Conservation (phyloP, 1,140 invertebrate species). For the Holcopasites calliopsidis region DNA sequence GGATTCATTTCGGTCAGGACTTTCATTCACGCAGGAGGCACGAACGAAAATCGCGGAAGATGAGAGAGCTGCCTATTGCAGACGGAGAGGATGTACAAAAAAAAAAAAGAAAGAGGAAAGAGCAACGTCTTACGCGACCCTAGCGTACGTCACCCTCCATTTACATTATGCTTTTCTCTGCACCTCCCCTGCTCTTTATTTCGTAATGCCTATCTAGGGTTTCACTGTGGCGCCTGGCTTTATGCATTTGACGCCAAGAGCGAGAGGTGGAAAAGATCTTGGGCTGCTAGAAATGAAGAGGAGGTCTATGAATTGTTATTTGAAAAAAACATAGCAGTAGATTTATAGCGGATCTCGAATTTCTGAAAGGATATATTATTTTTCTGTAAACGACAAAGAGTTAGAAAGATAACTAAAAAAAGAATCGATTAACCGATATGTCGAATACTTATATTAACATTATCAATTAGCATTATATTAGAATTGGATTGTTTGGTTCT, state of each 20-base stretch:
- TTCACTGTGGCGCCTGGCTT: conserved; percentile 15
- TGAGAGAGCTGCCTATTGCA: conserved; percentile 26
- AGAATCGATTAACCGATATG: no score
- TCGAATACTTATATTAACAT: no score
- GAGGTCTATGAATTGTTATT: neutral
- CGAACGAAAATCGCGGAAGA: conserved; percentile 36
- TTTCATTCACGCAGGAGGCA: conserved; percentile 53
- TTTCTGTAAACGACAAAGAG: no score
- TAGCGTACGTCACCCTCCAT: conserved; percentile 50
- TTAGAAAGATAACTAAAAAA: no score
- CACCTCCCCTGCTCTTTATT: conserved; percentile 43
- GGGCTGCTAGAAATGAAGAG: neutral
- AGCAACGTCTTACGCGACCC: conserved; percentile 49
- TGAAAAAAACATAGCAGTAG: no score
- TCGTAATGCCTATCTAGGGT: conserved; percentile 42
- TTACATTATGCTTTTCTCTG: conserved; percentile 58
- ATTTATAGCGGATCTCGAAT: no score
- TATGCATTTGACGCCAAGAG: conserved; percentile 3
- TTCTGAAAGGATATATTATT: no score
- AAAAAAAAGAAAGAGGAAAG: neutral
- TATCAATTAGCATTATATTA: no score
- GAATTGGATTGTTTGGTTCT: no score
- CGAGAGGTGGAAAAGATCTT: neutral
- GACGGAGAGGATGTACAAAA: neutral
- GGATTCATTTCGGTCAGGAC: conserved; percentile 54